A percentile compares a stretch with the other conserved stretches of the same genome.
phyloP scores from a whole-genome alignment of 2,888 invertebrate species.

The Portevinia maculata region DNA sequence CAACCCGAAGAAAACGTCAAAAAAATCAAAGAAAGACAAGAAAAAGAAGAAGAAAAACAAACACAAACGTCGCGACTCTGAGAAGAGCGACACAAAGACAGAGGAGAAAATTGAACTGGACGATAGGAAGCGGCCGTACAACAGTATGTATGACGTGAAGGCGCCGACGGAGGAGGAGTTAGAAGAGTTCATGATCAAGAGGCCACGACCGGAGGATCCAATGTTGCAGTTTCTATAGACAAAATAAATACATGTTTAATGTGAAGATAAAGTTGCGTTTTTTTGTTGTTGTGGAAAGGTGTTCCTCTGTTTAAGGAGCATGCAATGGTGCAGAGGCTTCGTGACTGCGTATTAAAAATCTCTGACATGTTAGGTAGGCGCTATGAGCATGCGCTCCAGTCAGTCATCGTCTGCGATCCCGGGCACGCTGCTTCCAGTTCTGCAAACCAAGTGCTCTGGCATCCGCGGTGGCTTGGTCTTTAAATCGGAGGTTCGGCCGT shows the following conservation, averaged over 20 bases:
- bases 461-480: too few species aligned
- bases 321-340: too few species aligned
- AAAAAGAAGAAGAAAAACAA: constrained; percentile 77
- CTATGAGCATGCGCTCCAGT: too few species aligned
- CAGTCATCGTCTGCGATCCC: too few species aligned
- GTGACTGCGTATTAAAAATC: too few species aligned
- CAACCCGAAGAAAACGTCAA: constrained; percentile 75
- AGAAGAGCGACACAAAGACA: constrained; percentile 77
- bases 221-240: constrained; percentile 89
- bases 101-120: constrained; percentile 85
- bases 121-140: constrained; percentile 96
- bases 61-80: constrained; percentile 27
- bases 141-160: constrained; percentile 93
- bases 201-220: constrained; percentile 94
- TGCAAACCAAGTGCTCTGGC: too few species aligned
- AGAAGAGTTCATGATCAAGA: constrained; percentile 95
- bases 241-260: not conserved
- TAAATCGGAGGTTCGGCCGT: too few species aligned
- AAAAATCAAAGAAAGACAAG: constrained; percentile 81
- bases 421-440: too few species aligned
- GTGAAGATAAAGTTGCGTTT: not conserved
- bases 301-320: too few species aligned
- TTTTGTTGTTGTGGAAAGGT: not conserved
- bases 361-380: too few species aligned
- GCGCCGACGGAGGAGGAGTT: constrained; percentile 95